Evolutionary conservation across 1,140 invertebrate species (phyloP), one percentile per base, ranked within the genome.

Genomic region (Hycleus cichorii): DNA sequence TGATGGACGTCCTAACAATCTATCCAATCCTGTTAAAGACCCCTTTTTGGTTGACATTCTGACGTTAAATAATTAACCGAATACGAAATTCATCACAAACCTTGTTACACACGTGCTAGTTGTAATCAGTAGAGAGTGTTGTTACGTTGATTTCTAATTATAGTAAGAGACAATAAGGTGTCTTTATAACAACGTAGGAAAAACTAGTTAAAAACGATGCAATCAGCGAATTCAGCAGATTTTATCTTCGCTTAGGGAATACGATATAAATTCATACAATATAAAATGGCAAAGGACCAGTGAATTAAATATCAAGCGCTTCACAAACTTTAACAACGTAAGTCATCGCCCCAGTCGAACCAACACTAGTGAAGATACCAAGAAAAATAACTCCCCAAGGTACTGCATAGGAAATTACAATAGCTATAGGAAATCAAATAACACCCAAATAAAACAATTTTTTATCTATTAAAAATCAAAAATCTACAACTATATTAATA

Each of bases 211-310:
- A 11, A 18, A 26, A n/a, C 9, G 11, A 26, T 18, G 26, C 12
- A 46, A 12, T 12, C 44, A 46, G 18, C 7, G 7, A 32, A 32
- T 32, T 32, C 7, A 32, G 7, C 32, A 32, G 32, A 58, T 62
- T 64, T 64, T 64, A 61, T 51, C 56, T 55, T 58, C 52, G 57
- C 55, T 59, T 43, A 43, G 62, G 62, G 59, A 64, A 60, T 51
- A 54, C 39, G 51, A 44, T 47, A 60, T 52, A 57, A 59, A 60
- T 58, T 60, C 58, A 57, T 49, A 32, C 18, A 18, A 59, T 64
- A 40, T 58, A 64, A 60, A 64, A 64, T 61, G 59, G 56, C 56
- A 62, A 47, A 45, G 39, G 25, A 32, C 50, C 39, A 46, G 51
- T 32, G 32, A 32, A 63, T 63, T 63, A 59, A 63, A 59, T 63